Evolutionary conservation across 2,113 vertebrate species (phyloP).

Genomic region (Phrynosoma platyrhinos): DNA sequence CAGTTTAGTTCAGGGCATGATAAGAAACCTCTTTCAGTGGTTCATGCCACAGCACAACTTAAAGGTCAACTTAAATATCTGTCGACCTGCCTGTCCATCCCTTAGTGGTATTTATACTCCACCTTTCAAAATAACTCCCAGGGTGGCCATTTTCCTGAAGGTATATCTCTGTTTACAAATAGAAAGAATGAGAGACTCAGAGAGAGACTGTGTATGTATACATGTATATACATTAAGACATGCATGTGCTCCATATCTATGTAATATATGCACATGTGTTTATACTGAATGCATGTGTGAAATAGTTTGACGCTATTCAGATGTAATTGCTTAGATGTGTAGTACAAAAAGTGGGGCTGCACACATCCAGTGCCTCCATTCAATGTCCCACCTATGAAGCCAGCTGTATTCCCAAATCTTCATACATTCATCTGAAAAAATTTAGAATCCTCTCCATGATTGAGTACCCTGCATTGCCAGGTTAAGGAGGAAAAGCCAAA

Average conservation of each 20-base stretch:
- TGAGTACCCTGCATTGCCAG: no score
- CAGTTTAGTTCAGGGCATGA: background rate
- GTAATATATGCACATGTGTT: background rate
- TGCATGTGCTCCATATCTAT: background rate
- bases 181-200: background rate
- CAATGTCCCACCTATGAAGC: no score
- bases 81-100: background rate
- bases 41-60: constrained; percentile 33
- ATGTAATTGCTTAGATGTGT: no score
- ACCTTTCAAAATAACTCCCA: background rate
- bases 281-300: no score
- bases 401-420: no score
- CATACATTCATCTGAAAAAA: no score
- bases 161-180: background rate
- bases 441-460: no score
- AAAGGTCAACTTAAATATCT: constrained; percentile 11
- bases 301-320: no score
- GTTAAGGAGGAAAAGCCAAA: no score
- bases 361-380: no score
- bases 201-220: background rate
- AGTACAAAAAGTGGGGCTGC: no score
- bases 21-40: constrained; percentile 39
- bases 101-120: background rate
- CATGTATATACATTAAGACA: background rate
- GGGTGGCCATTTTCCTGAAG: background rate